Percentiles rank a stretch among this genome's conserved stretches.
phyloP scores from a whole-genome alignment of 2,888 invertebrate species.

The Dryobotodes eremita region DNA sequence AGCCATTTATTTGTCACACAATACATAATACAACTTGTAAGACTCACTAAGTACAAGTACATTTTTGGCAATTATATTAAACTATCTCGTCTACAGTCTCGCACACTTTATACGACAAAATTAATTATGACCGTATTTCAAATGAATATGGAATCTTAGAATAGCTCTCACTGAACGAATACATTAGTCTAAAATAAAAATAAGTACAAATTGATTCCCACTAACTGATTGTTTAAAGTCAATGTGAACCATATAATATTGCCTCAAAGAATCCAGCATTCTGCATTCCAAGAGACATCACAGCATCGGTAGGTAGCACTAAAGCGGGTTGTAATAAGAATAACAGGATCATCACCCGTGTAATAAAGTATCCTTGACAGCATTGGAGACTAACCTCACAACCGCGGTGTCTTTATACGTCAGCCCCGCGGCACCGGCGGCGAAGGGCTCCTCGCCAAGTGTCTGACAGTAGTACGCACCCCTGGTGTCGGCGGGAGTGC shows the following conservation, averaged over 20 bases:
- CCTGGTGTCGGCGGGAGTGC: neutral
- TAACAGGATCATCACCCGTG: neutral
- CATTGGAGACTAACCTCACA: neutral
- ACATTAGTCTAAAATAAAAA: neutral
- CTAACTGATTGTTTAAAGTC: neutral
- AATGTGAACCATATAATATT: neutral
- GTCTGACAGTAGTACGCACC: neutral
- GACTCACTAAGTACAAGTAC: neutral
- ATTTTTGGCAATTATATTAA: neutral
- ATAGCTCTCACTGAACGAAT: neutral
- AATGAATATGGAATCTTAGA: neutral
- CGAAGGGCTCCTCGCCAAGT: constrained; percentile 5
- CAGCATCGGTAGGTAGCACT: neutral
- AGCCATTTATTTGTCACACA: neutral
- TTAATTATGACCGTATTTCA: neutral
- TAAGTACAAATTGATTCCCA: neutral
- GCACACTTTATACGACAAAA: neutral
- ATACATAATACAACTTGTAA: neutral
- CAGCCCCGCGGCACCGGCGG: constrained; percentile 67
- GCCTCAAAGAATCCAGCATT: neutral
- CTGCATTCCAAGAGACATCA: neutral
- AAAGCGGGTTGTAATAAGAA: neutral
- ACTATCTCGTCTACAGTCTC: neutral
- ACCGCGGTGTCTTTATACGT: constrained; percentile 55
- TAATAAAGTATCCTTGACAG: neutral